Evolutionary conservation across 1,140 invertebrate genomes (phyloP).

Genomic region (Papilio dardanus): DNA sequence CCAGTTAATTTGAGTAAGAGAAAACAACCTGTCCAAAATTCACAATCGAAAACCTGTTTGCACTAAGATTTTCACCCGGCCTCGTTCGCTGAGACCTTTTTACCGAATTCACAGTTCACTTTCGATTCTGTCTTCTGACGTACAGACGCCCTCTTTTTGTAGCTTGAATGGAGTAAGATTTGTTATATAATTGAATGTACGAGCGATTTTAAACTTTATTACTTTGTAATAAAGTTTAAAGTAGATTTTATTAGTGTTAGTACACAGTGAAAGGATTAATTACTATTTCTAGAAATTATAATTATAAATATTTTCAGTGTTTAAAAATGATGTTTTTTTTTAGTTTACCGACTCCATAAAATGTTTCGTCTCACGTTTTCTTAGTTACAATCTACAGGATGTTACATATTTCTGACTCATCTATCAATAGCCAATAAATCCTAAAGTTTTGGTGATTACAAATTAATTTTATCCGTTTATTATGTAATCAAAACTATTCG

Average conservation of each 20-base stretch:
- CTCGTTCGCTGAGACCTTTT: constrained; percentile 48
- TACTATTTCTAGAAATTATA: not conserved
- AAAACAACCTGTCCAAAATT: constrained; percentile 58
- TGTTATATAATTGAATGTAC: constrained; percentile 34
- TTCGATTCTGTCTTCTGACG: constrained; percentile 45
- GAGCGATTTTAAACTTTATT: constrained; percentile 15
- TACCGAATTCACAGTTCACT: constrained; percentile 42
- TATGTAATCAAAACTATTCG: not conserved
- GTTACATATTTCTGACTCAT: not conserved
- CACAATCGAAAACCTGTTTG: constrained; percentile 58
- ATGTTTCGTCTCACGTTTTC: not conserved
- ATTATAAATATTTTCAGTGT: too few species aligned
- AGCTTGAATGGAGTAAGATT: too few species aligned
- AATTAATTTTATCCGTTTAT: not conserved
- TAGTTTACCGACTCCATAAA: too few species aligned
- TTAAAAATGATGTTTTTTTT: too few species aligned
- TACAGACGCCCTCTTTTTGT: constrained; percentile 32
- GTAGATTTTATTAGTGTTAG: not conserved
- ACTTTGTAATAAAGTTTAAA: constrained; percentile 4
- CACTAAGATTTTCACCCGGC: constrained; percentile 51
- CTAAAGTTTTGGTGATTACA: not conserved
- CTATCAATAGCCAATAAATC: not conserved
- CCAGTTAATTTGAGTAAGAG: constrained; percentile 40
- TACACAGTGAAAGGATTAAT: not conserved
- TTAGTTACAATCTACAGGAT: not conserved